Evolutionary conservation across 2,113 vertebrate species (phyloP), one percentile per base, ranked within the genome.

Genomic region (Danionella cerebrum): DNA sequence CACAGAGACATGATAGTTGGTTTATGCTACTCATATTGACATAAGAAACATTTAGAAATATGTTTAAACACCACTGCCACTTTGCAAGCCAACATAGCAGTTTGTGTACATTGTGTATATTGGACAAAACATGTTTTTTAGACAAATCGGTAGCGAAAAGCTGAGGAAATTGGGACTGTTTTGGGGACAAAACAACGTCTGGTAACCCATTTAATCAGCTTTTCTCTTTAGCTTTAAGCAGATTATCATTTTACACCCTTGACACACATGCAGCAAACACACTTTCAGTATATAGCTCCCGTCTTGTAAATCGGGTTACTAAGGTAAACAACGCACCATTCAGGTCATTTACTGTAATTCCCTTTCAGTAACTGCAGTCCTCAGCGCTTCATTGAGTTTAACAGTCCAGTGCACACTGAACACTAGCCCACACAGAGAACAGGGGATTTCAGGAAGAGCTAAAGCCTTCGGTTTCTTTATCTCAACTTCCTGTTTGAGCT

Each of bases 351-450:
- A 22, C 42, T 71, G 79, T 78, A 79, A 33, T 55, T 66, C 52
- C 7, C 82, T 82, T 83, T 81, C 76, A 81, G 74, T 64, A 48
- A 57, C 50, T 68, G 78, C 74, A 73, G 65, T 58, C 62, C 65
- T 73, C 67, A 52, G 72, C 55, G 18, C 25, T 60, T 45, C 70
- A 70, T 13, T 12, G 9, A 45, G 18, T 55, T 9, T 70, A 33
- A 48, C 31, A n/a, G 14, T 13, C 59, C 50, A 31, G 48, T 31
- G 35, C 68, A 55, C 36, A 29, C 51, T 65, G 71, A 11, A 66
- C 22, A 27, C 24, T 1, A 11, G 16, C 60, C 54, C 48, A 58
- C 52, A 35, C 62, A 45, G 38, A 31, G 13, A 58, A 31, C 29
- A 14, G 13, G 58, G 36, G 29, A 50, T 33, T 14, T 55, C 36